Percentiles rank a stretch among this genome's conserved stretches.
Conservation (phyloP, 2,797 vertebrate genomes). For the Sebastes reedi region DNA sequence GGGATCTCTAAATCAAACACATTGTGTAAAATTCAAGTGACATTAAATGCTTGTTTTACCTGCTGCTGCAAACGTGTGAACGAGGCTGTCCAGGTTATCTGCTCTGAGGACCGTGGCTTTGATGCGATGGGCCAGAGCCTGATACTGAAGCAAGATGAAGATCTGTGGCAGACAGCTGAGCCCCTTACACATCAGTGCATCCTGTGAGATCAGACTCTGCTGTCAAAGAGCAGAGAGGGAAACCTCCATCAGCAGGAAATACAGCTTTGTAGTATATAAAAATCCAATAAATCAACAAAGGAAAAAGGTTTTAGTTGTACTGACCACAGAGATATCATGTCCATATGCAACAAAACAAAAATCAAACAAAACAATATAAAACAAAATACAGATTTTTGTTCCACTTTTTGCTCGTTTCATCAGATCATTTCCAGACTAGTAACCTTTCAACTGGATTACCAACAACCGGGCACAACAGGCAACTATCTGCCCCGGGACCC, state of each 20-base stretch:
- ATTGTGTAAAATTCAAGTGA: background rate
- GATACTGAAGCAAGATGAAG: slow-evolving; percentile 80
- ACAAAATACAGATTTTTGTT: background rate
- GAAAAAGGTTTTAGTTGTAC: background rate
- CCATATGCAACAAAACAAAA: background rate
- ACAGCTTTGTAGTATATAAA: background rate
- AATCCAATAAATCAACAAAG: background rate
- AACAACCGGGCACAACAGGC: background rate
- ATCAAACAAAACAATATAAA: background rate
- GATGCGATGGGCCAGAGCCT: slow-evolving; percentile 70
- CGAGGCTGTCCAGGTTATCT: slow-evolving; percentile 69
- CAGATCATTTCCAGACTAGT: background rate
- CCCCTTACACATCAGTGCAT: slow-evolving; percentile 32
- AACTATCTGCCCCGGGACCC: background rate
- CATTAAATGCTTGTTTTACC: slow-evolving; percentile 58
- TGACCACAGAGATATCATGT: background rate
- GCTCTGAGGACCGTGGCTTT: slow-evolving; percentile 77
- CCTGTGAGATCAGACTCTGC: slow-evolving; percentile 66
- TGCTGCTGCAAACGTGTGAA: slow-evolving; percentile 50
- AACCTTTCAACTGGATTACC: background rate
- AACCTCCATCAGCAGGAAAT: slow-evolving; percentile 1
- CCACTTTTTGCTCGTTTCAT: background rate
- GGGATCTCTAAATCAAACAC: background rate
- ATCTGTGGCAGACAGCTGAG: slow-evolving; percentile 56
- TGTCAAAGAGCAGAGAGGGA: slow-evolving; percentile 31